Base-by-base conservation (phyloP, 1,140 invertebrate genomes). In the Drosophila pallidifrons region DNA sequence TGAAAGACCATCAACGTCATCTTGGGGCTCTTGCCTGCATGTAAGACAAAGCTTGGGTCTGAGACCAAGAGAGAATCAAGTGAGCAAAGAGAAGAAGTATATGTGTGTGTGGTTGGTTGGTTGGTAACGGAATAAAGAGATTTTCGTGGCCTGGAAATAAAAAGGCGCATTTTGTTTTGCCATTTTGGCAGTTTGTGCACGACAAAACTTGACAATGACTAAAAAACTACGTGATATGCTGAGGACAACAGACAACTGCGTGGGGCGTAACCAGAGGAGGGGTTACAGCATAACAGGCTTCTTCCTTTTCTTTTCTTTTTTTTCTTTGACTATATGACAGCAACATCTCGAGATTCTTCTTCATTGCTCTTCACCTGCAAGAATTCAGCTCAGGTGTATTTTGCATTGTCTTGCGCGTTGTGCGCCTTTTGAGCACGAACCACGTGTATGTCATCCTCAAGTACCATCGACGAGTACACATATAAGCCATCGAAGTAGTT, bases 371-470 rank as follows among this genome's bases (percentile, higher is more conserved):
- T 32, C 55, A 67, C 15, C 54, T 65, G 54, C 15, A n/a, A 7
- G 46, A 16, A 47, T 47, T 65, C 41, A 61, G 66, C 67, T 81
- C 78, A 81, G 77, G 75, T 82, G 59, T 69, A 74, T 68, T 49
- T 46, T 43, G 58, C 75, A 61, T 67, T 77, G 68, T 82, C 79
- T 78, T 76, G 67, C 77, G 72, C 69, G 41, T 63, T 60, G 63
- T 68, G 38, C 46, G 58, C 55, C 47, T 75, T 81, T 82, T 82
- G 75, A 82, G 79, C 79, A 82, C 79, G 79, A 77, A 47, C 68
- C 65, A 69, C 70, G 75, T 78, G 79, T 82, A 82, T 64, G 70
- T 82, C 80, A 75, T 82, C 58, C 75, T 72, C 75, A 79, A 82
- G 79, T 71, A 78, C 32, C 70, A 82, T 65, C 0, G 35, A 69